Conservation (phyloP, 2,113 vertebrate species). For the Canis aureus region DNA sequence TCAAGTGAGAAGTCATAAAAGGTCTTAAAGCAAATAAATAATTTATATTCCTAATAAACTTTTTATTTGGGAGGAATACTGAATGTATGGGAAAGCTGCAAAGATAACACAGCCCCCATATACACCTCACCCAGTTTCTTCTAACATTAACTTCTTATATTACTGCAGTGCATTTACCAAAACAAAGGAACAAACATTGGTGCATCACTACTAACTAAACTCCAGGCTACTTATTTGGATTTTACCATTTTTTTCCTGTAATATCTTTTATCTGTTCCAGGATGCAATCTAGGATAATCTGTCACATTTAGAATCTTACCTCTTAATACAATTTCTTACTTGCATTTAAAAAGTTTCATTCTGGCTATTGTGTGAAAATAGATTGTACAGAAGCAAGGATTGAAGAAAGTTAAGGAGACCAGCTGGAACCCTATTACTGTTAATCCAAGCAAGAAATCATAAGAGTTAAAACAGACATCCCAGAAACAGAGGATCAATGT, state of each 20-base stretch:
- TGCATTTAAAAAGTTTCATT: not conserved
- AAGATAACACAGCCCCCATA: not conserved
- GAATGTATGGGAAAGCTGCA: not conserved
- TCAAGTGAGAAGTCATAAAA: not conserved
- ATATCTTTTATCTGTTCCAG: not conserved
- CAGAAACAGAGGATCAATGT: not conserved
- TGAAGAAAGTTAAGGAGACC: not conserved
- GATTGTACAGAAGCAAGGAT: not conserved
- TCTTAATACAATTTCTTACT: slow-evolving; percentile 16
- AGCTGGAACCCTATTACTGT: not conserved
- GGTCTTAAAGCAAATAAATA: not conserved
- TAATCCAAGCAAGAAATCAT: not conserved
- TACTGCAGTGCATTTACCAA: not conserved
- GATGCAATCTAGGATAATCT: not conserved
- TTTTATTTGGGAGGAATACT: not conserved
- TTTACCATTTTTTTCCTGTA: not conserved
- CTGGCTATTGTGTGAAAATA: not conserved
- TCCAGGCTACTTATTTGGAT: not conserved
- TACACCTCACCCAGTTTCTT: not conserved
- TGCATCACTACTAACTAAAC: slow-evolving; percentile 4
- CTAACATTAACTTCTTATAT: not conserved
- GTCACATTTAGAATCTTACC: not conserved
- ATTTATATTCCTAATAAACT: not conserved
- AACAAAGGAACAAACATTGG: not conserved
- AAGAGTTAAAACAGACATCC: not conserved